Base-by-base conservation (phyloP, 2,113 vertebrate genomes). In the Nansenia antarctica region DNA sequence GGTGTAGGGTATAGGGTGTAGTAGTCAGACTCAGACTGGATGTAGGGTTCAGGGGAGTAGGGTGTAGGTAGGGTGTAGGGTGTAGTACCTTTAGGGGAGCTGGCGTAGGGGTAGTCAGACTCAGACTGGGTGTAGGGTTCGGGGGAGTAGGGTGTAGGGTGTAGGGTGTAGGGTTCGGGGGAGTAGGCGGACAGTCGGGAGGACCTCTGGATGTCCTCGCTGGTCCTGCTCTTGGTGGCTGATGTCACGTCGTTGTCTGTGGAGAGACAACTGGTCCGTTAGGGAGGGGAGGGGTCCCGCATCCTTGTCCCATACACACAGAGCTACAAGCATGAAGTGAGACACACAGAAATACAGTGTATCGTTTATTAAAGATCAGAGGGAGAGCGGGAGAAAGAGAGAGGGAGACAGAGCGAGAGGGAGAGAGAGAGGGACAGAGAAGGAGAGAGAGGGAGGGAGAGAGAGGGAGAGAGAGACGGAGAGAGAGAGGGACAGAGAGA, bases 141-240 rank as follows among this genome's bases (percentile, higher is more conserved):
- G 0, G 96, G 95, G 0, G 95, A 96, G 86, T 95, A 96, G 82
- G 92, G n/a, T n/a, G n/a, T n/a, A n/a, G n/a, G n/a, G n/a, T n/a
- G n/a, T n/a, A n/a, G 94, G 75, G 94, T 90, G 90, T 96, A 98
- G 0, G 94, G 93, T 72, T 98, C 96, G 0, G 96, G 95, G 0
- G 95, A 96, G 86, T 95, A 96, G 82, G 92, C 93, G 72, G 95
- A 94, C 59, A 98, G 95, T 80, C 94, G 94, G 82, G 96, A 95
- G 11, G 95, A 93, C 75, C 96, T 93, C 2, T 95, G 88, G 20
- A 99, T 96, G 86, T 99, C 96, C 82, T 98, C 98, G 0, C 97
- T 98, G 73, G 97, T 98, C 93, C 96, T 95, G 90, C 98, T 98
- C 83, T 98, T 98, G 0, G 94, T 96, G 84, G 96, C 94, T 96